Evolutionary conservation across 2,113 vertebrate species (phyloP).

Genomic region (Budorcas taxicolor): DNA sequence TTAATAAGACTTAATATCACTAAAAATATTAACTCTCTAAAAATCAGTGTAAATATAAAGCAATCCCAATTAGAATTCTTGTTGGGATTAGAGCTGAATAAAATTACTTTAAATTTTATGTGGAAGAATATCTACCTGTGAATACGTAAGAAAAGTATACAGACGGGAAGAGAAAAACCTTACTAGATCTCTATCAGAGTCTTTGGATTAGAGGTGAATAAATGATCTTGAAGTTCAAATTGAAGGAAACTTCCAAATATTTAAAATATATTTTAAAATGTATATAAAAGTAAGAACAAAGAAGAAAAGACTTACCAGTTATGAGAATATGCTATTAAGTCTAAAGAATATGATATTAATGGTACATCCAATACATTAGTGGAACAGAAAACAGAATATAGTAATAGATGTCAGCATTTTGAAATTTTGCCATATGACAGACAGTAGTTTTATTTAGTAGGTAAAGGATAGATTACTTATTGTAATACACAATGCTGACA

Average conservation of each 20-base stretch:
- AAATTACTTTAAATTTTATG: not conserved
- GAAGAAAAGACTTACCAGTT: not conserved
- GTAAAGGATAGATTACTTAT: not conserved
- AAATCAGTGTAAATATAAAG: not conserved
- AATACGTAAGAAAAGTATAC: not conserved
- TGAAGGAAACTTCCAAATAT: not conserved
- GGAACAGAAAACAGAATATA: not conserved
- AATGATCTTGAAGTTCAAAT: not conserved
- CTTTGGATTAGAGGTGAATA: not conserved
- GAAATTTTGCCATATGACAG: not conserved
- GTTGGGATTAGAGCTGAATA: not conserved
- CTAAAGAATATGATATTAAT: not conserved
- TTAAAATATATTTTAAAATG: not conserved
- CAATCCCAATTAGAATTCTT: not conserved
- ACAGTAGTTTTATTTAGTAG: not conserved
- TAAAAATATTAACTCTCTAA: not conserved
- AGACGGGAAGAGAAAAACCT: not conserved
- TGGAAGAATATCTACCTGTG: not conserved
- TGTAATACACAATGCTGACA: not conserved
- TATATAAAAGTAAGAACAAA: conserved; percentile 1
- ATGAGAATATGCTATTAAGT: not conserved
- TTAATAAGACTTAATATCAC: not conserved
- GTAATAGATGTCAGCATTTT: not conserved
- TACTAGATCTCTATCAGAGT: not conserved
- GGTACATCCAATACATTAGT: not conserved